Conservation (phyloP, 1,140 invertebrate genomes). For the Sitobion miscanthi region DNA sequence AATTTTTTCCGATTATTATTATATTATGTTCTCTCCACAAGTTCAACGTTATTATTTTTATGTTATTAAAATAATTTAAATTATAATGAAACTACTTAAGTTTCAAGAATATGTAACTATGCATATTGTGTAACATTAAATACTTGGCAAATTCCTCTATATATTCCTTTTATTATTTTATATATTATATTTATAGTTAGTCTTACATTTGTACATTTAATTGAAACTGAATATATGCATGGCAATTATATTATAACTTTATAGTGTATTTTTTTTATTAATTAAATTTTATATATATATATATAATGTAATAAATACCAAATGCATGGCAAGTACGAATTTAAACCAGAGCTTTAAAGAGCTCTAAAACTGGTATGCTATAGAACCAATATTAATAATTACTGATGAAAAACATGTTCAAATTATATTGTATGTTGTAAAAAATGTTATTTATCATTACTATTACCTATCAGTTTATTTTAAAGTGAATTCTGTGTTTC, state of each 20-base stretch:
- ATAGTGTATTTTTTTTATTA: neutral
- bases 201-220: neutral
- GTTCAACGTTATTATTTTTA: neutral
- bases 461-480: no score
- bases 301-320: neutral
- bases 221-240: neutral
- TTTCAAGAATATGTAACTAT: neutral
- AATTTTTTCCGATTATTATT: neutral
- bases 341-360: neutral
- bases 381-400: neutral
- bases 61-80: neutral
- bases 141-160: neutral
- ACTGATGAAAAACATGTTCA: no score
- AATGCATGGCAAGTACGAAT: neutral
- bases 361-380: neutral
- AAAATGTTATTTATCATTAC: no score
- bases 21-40: neutral
- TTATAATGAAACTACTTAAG: neutral
- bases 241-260: neutral
- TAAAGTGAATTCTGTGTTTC: no score
- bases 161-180: neutral
- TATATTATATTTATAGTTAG: neutral
- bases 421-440: no score
- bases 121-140: neutral
- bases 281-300: neutral